phyloP scores from a whole-genome alignment of 1,140 invertebrate species.

The Cotesia typhae region DNA sequence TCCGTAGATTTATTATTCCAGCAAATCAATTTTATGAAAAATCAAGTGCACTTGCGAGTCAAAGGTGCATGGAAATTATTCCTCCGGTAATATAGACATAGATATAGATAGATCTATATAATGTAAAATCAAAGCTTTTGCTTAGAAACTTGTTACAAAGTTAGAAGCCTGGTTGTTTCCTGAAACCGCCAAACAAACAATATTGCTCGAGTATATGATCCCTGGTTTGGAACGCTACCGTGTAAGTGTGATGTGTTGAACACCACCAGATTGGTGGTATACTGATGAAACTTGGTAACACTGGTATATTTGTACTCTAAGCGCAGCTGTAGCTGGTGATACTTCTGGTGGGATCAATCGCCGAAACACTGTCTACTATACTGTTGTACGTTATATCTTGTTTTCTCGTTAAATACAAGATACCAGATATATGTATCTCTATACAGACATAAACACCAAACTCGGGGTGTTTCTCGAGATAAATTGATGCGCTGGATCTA shows the following conservation, averaged over 20 bases:
- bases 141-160: conserved; percentile 11
- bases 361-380: neutral
- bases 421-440: no score
- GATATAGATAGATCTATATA: neutral
- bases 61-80: no score
- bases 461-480: no score
- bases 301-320: neutral
- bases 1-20: conserved; percentile 12
- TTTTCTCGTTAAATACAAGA: neutral
- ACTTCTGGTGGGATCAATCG: conserved; percentile 21
- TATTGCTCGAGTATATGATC: conserved; percentile 29
- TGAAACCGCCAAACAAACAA: conserved; percentile 21
- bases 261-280: conserved; percentile 5
- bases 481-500: no score
- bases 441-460: no score
- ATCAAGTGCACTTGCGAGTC: neutral
- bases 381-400: neutral
- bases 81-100: neutral
- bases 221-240: neutral
- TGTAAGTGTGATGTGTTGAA: conserved; percentile 14
- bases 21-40: conserved; percentile 25
- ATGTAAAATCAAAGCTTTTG: conserved; percentile 17
- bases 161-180: conserved; percentile 18
- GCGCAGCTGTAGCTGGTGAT: conserved; percentile 12
- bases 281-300: neutral